Conservation (phyloP, 2,888 invertebrate species). For the Melanophora roralis region DNA sequence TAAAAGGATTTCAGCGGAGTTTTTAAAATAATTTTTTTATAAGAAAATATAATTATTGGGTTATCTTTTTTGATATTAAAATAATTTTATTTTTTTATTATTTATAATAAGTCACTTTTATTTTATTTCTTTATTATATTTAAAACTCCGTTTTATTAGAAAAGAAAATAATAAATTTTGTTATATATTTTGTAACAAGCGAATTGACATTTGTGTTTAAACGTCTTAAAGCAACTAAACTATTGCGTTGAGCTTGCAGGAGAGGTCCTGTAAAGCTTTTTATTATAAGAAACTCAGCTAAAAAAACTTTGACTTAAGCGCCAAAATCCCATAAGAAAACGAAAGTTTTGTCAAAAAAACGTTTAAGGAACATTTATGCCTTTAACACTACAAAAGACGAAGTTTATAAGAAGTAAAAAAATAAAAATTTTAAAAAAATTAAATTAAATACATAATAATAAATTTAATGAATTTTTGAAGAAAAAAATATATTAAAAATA, state of each 20-base stretch:
- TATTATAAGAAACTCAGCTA: not conserved
- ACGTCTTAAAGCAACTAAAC: conserved; percentile 48
- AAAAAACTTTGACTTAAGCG: conserved; percentile 53
- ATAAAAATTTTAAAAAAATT: too few species aligned
- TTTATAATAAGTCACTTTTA: not conserved
- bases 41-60: not conserved
- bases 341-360: conserved; percentile 4
- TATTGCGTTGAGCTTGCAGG: conserved; percentile 18
- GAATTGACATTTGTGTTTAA: conserved; percentile 45
- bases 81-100: not conserved
- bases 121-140: not conserved
- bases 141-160: not conserved
- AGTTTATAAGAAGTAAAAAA: too few species aligned
- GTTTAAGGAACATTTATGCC: too few species aligned
- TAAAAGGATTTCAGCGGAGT: not conserved
- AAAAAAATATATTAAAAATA: too few species aligned
- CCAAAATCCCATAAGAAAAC: conserved; percentile 43
- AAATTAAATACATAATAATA: too few species aligned
- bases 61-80: not conserved
- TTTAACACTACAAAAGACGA: conserved; percentile 13
- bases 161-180: not conserved
- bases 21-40: not conserved
- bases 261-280: conserved; percentile 55
- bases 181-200: not conserved
- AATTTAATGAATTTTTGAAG: too few species aligned